A percentile compares a stretch with the other conserved stretches of the same genome.
These are phyloP conservation scores for Drosophila chauvacae DNA, from an alignment of 1,140 invertebrate genomes.

Conservation along the genomic window DNA sequence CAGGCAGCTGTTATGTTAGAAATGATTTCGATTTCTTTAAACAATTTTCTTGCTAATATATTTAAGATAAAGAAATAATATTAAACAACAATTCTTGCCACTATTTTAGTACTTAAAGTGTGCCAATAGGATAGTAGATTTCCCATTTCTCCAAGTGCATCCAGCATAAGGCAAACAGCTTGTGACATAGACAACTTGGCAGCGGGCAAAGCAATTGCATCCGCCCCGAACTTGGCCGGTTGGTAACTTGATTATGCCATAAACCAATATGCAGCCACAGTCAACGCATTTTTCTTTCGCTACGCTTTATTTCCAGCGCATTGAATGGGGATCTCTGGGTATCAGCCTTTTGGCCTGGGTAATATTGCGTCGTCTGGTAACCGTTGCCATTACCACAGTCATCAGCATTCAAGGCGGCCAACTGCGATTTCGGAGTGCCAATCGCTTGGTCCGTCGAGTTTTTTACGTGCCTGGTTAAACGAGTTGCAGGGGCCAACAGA, in stretches of 20 bases:
- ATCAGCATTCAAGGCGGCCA: slow-evolving; percentile 82
- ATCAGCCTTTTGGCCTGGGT: slow-evolving; percentile 12
- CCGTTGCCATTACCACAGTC: slow-evolving; percentile 64
- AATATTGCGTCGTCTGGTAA: slow-evolving; percentile 62
- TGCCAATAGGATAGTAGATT: neutral
- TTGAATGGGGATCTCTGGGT: neutral
- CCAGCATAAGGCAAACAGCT: slow-evolving; percentile 48
- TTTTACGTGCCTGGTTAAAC: slow-evolving; percentile 55
- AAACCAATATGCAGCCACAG: slow-evolving; percentile 44
- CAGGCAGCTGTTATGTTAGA: neutral
- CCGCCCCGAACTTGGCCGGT: slow-evolving; percentile 55
- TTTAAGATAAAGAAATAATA: no score
- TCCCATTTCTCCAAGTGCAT: neutral
- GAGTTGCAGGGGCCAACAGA: slow-evolving; percentile 33
- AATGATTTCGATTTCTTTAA: neutral
- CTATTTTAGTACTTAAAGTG: neutral
- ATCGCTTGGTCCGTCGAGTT: slow-evolving; percentile 54
- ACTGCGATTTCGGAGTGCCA: slow-evolving; percentile 70
- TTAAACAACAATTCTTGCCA: neutral
- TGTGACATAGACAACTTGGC: slow-evolving; percentile 77
- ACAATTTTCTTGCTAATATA: neutral
- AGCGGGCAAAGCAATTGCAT: slow-evolving; percentile 56
- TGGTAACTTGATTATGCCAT: slow-evolving; percentile 78
- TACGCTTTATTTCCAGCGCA: slow-evolving; percentile 19
- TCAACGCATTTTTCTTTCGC: slow-evolving; percentile 54